Evolutionary conservation across 2,113 vertebrate species (phyloP), one percentile per base, ranked within the genome.

Genomic region (Mugil cephalus): DNA sequence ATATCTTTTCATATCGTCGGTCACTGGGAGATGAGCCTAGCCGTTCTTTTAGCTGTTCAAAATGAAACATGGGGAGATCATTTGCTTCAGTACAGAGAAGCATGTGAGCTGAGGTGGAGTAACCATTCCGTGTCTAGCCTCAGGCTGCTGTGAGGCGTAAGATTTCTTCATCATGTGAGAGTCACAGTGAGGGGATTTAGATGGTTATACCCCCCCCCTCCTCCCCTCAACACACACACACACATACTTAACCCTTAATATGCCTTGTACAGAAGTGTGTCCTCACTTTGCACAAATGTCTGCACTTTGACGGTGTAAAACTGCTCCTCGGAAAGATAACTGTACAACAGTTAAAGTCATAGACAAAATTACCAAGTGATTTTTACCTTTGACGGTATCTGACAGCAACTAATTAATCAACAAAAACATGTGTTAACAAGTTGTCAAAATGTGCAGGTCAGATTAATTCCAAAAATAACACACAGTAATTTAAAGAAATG

Each of bases 151-250:
- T 1, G 43, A 55, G 62, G 64, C 43, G 59, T 62, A 46, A 69
- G 78, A 82, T 89, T 91, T 77, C 62, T 78, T 66, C 77, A 90
- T 95, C 94, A 95, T 94, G 94, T 95, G 94, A 95, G 92, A 94
- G 94, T 95, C 94, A 95, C 91, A 88, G 74, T 85, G 79, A 52
- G 83, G 82, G 75, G 93, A 95, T 95, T 30, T 94, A 94, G 36
- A 56, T 11, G n/a, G 64, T 50, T 45, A 60, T 59, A 40, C 69
- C 46, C 24, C 24, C 24, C 24, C 24, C 24, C 24, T 5, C 24
- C 24, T 5, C 24, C 24, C 24, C 24, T 5, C 2, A 30, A 30
- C 24, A 30, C 24, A 30, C 24, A 30, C 45, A 19, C 4, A 61
- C 42, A 35, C 38, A 39, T 35, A 69, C 34, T 15, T 30, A 30